A percentile compares a stretch with the other conserved stretches of the same genome.
phyloP scores from a whole-genome alignment of 1,140 invertebrate genomes.

The Tetramorium alpestre region DNA sequence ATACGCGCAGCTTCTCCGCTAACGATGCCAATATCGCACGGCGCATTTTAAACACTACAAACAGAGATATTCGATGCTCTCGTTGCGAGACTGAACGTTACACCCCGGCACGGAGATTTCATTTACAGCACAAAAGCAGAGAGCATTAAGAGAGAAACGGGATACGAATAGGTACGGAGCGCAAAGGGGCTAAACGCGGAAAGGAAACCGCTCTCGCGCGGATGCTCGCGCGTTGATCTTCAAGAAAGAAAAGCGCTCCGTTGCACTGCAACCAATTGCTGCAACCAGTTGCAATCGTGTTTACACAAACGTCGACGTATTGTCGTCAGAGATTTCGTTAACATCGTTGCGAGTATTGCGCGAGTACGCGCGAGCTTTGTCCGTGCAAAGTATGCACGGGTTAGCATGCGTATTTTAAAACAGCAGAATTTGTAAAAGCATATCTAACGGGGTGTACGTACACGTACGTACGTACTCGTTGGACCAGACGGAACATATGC shows the following conservation, averaged over 20 bases:
- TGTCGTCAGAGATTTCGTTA: slow-evolving; percentile 38
- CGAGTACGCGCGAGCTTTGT: not conserved
- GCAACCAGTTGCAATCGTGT: slow-evolving; percentile 10
- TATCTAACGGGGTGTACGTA: slow-evolving; percentile 19
- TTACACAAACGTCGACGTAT: not conserved
- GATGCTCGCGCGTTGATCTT: not conserved
- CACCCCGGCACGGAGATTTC: slow-evolving; percentile 53
- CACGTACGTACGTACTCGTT: not conserved
- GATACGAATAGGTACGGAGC: not conserved
- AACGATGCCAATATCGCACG: slow-evolving; percentile 42
- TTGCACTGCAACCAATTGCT: slow-evolving; percentile 19
- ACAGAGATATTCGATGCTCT: slow-evolving; percentile 34
- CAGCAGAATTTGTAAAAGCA: slow-evolving; percentile 33
- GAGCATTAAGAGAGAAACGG: slow-evolving; percentile 57
- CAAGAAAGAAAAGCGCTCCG: not conserved
- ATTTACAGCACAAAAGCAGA: slow-evolving; percentile 65
- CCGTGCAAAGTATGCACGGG: not conserved
- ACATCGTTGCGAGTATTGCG: slow-evolving; percentile 1
- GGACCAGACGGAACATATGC: slow-evolving; percentile 37
- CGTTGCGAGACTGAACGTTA: slow-evolving; percentile 27
- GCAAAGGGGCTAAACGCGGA: not conserved
- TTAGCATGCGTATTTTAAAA: slow-evolving; percentile 23
- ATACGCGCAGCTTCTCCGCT: slow-evolving; percentile 1
- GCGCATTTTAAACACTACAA: slow-evolving; percentile 56
- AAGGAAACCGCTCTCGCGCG: slow-evolving; percentile 12